These are phyloP conservation scores for Puffinus mauretanicus DNA, from an alignment of 2,113 vertebrate species.

Conservation along the genomic window DNA sequence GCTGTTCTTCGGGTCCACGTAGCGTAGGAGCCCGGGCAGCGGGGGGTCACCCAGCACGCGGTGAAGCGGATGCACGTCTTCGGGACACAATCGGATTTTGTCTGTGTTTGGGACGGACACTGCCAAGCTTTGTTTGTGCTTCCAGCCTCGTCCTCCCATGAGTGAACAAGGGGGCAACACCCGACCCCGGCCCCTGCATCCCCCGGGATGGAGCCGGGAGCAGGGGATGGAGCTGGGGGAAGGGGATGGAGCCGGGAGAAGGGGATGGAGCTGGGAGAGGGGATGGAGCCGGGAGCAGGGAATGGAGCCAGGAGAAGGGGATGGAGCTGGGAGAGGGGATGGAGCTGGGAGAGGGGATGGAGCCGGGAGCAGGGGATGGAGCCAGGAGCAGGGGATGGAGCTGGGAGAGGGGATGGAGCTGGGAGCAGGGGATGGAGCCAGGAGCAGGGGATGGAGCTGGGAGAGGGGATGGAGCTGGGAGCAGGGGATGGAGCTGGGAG, in stretches of 20 bases:
- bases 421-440: neutral
- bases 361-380: neutral
- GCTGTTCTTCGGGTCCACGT: fast-evolving
- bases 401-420: neutral
- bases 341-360: neutral
- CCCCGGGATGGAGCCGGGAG: neutral
- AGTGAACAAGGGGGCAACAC: neutral
- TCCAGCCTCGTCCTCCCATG: neutral
- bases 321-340: neutral
- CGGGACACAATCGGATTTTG: conserved; percentile 21
- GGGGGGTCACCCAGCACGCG: neutral
- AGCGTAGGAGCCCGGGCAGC: fast-evolving
- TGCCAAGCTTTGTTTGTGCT: conserved; percentile 33
- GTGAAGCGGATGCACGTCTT: neutral
- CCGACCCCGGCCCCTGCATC: neutral
- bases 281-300: neutral
- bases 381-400: neutral
- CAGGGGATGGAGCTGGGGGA: neutral
- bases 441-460: neutral
- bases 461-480: neutral
- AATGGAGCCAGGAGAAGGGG: neutral
- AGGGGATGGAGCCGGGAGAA: neutral
- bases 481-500: neutral
- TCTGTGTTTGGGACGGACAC: neutral
- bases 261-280: neutral